phyloP scores from a whole-genome alignment of 1,140 invertebrate genomes.

The Sitobion miscanthi region DNA sequence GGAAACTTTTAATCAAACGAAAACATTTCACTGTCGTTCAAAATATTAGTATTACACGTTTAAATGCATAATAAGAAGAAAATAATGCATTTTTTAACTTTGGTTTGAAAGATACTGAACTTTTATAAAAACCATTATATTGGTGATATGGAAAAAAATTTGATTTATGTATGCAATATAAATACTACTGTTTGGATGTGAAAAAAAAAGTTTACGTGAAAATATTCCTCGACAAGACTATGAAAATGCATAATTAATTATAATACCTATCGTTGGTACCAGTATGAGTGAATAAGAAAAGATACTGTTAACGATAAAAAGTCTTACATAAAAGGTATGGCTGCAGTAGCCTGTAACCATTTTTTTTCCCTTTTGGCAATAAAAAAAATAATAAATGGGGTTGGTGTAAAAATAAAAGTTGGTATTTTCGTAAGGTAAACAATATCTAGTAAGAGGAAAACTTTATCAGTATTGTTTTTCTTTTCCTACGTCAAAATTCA shows the following conservation, averaged over 20 bases:
- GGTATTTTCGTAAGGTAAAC: conserved; percentile 9
- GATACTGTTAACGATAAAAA: conserved; percentile 9
- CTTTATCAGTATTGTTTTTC: conserved; percentile 11
- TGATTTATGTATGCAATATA: not conserved
- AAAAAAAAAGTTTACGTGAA: not conserved
- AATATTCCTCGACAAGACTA: not conserved
- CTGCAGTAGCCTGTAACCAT: not conserved
- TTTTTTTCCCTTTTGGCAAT: conserved; percentile 6
- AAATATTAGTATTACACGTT: not conserved
- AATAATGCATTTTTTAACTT: not conserved
- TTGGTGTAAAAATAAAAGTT: conserved; percentile 32
- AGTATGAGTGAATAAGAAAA: not conserved
- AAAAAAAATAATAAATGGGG: conserved; percentile 21
- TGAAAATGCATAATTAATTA: conserved; percentile 38
- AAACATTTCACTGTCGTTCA: not conserved
- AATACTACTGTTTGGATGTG: not conserved
- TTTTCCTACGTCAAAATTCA: not conserved
- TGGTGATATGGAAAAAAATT: not conserved
- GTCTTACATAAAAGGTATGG: not conserved
- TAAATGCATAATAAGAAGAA: not conserved
- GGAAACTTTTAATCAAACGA: not conserved
- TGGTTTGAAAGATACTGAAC: not conserved
- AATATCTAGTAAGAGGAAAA: not conserved
- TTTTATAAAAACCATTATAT: not conserved
- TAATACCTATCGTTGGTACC: not conserved